These are phyloP conservation scores for Sorex fumeus DNA, from an alignment of 2,113 vertebrate genomes.

Conservation along the genomic window DNA sequence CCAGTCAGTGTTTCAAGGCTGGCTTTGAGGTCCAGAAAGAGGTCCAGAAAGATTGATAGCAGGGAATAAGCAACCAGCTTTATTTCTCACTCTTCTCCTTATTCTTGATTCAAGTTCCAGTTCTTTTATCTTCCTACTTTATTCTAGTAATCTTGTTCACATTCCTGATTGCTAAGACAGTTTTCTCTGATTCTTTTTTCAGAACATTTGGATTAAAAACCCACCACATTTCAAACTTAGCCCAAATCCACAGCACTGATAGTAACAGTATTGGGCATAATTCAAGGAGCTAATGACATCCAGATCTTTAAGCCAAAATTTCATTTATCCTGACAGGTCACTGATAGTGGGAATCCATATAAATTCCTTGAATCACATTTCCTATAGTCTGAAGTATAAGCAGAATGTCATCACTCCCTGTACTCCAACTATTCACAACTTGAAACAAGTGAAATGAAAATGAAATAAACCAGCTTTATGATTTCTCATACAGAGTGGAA, in stretches of 20 bases:
- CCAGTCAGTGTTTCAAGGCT: not conserved
- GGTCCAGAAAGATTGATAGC: not conserved
- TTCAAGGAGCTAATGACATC: not conserved
- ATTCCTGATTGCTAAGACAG: not conserved
- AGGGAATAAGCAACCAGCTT: not conserved
- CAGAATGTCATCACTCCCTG: not conserved
- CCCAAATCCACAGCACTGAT: not conserved
- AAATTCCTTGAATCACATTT: not conserved
- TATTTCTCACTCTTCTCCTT: not conserved
- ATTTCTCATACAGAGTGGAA: slow-evolving; percentile 60
- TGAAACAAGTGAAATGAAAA: slow-evolving; percentile 77
- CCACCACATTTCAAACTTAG: slow-evolving; percentile 28
- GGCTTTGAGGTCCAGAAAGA: not conserved
- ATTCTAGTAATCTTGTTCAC: not conserved
- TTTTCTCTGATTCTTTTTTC: slow-evolving; percentile 14
- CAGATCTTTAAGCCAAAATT: not conserved
- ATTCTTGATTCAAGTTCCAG: not conserved
- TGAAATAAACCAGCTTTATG: slow-evolving; percentile 46
- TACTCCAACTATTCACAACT: slow-evolving; percentile 64
- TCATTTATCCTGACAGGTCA: slow-evolving; percentile 4
- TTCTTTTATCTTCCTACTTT: not conserved
- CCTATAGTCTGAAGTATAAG: not conserved
- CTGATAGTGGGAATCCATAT: slow-evolving; percentile 2
- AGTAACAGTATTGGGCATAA: slow-evolving; percentile 19
- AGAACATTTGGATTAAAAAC: slow-evolving; percentile 34